Evolutionary conservation across 2,888 invertebrate species (phyloP).

Genomic region (Cheilosia vernalis): DNA sequence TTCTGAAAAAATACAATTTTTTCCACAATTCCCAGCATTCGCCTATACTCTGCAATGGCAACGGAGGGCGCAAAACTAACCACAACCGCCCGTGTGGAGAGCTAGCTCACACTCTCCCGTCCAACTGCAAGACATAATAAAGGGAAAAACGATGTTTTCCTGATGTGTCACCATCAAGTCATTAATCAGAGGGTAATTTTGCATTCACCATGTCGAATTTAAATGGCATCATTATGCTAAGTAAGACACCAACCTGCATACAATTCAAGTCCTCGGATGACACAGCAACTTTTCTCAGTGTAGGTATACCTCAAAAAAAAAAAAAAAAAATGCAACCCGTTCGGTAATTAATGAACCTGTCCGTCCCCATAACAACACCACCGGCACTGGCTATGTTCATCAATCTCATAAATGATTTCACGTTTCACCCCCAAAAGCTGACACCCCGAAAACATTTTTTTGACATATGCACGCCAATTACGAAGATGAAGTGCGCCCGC

Average conservation of each 20-base stretch:
- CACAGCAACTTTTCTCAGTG: conserved; percentile 38
- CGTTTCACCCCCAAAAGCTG: conserved; percentile 30
- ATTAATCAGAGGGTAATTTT: conserved; percentile 57
- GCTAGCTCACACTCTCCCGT: not conserved
- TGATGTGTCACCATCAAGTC: conserved; percentile 54
- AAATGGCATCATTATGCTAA: conserved; percentile 48
- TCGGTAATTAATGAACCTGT: conserved; percentile 55
- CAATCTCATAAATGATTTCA: conserved; percentile 59
- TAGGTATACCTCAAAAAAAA: not conserved
- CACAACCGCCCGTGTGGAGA: no score
- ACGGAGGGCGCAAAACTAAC: no score
- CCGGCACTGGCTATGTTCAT: conserved; percentile 32
- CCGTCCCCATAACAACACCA: conserved; percentile 8
- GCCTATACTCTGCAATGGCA: no score
- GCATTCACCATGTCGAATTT: conserved; percentile 41
- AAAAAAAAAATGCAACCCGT: conserved; percentile 19
- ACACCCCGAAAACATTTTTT: conserved; percentile 44
- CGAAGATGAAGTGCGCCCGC: conserved; percentile 62
- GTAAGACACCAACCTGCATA: not conserved
- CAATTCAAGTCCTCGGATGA: conserved; percentile 32
- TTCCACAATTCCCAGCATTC: no score
- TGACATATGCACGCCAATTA: conserved; percentile 69
- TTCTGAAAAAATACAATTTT: no score
- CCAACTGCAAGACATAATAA: conserved; percentile 11
- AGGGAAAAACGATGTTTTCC: not conserved